These are phyloP conservation scores for Poecile montanus DNA, from an alignment of 2,797 vertebrate genomes.

Conservation along the genomic window DNA sequence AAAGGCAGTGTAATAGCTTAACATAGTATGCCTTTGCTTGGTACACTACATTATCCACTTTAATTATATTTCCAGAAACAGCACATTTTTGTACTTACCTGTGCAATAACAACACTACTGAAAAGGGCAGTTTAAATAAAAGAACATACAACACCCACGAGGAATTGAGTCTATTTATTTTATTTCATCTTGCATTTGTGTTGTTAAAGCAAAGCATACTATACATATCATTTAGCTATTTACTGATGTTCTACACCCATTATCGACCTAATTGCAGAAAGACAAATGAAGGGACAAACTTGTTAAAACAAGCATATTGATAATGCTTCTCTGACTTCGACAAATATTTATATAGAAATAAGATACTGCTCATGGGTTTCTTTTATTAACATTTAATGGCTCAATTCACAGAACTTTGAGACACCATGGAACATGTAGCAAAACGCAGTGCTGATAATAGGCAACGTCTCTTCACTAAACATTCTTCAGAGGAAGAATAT, in stretches of 20 bases:
- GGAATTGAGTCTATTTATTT: constrained; percentile 46
- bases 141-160: neutral
- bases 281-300: constrained; percentile 56
- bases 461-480: neutral
- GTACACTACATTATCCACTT: neutral
- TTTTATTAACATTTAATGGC: constrained; percentile 55
- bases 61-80: neutral
- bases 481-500: constrained; percentile 7
- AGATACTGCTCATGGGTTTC: constrained; percentile 26
- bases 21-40: neutral
- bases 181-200: constrained; percentile 60
- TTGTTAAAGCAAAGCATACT: constrained; percentile 50
- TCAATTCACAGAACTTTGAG: constrained; percentile 54
- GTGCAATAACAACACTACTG: neutral
- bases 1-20: neutral
- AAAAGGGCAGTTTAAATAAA: constrained; percentile 18
- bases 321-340: constrained; percentile 20
- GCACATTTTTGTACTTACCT: neutral
- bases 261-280: constrained; percentile 49
- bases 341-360: constrained; percentile 57
- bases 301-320: constrained; percentile 39
- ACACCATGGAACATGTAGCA: constrained; percentile 4
- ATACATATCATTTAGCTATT: constrained; percentile 51
- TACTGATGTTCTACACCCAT: constrained; percentile 60
- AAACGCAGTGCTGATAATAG: neutral